These are phyloP conservation scores for Synodontis membranacea DNA, from an alignment of 2,113 vertebrate species.

Conservation along the genomic window DNA sequence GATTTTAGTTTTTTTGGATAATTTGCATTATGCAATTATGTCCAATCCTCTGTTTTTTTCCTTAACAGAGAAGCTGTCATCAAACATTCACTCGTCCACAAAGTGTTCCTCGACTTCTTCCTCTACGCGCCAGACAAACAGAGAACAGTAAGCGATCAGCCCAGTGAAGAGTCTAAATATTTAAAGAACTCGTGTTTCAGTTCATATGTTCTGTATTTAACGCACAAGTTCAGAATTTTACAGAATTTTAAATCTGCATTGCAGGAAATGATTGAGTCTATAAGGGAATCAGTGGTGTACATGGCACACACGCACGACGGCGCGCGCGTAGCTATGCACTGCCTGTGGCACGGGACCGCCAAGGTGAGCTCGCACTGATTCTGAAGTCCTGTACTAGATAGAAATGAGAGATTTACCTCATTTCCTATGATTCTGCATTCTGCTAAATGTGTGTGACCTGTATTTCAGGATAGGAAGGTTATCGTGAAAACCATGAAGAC, in stretches of 20 bases:
- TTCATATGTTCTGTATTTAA: neutral
- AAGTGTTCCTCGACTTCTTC: constrained; percentile 95
- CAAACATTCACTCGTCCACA: constrained; percentile 96
- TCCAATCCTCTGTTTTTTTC: neutral
- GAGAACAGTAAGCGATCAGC: constrained; percentile 80
- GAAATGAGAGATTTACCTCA: neutral
- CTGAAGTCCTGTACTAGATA: neutral
- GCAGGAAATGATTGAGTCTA: constrained; percentile 95
- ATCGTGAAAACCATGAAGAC: constrained; percentile 98
- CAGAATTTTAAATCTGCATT: neutral
- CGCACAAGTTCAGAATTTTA: neutral
- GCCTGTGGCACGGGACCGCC: constrained; percentile 91
- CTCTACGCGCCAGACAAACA: constrained; percentile 77
- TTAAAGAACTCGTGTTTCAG: neutral
- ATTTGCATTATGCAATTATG: neutral
- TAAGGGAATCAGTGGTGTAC: constrained; percentile 91
- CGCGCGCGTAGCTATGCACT: constrained; percentile 91
- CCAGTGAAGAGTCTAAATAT: neutral
- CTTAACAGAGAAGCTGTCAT: constrained; percentile 88
- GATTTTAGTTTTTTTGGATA: neutral
- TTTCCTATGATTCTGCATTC: neutral
- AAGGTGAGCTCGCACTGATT: constrained; percentile 73
- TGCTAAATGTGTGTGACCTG: neutral
- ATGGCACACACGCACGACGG: constrained; percentile 93
- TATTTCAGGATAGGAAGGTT: constrained; percentile 90